Percentiles rank a stretch among this genome's conserved stretches.
Conservation (phyloP, 2,797 vertebrate species). For the Helicolenus hilgendorfi region DNA sequence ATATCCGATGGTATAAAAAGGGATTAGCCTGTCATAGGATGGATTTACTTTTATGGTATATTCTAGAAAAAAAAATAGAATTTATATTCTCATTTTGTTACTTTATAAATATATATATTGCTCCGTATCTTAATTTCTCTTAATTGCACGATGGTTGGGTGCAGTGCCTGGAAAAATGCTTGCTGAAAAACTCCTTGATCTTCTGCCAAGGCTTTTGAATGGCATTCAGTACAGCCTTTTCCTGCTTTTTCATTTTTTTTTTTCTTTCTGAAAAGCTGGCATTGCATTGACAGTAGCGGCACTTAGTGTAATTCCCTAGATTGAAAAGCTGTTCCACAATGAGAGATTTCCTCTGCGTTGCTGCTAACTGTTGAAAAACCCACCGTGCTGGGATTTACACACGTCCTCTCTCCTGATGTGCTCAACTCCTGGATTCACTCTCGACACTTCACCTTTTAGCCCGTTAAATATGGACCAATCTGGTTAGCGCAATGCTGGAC, state of each 20-base stretch:
- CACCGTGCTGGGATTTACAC: slow-evolving; percentile 52
- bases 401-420: slow-evolving; percentile 60
- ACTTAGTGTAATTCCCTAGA: slow-evolving; percentile 93
- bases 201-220: slow-evolving; percentile 84
- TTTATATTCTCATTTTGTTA: slow-evolving; percentile 58
- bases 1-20: slow-evolving; percentile 74
- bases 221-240: slow-evolving; percentile 74
- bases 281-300: slow-evolving; percentile 92
- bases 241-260: slow-evolving; percentile 52
- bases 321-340: slow-evolving; percentile 91
- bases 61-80: slow-evolving; percentile 30
- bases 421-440: slow-evolving; percentile 47
- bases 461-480: slow-evolving; percentile 57
- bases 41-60: slow-evolving; percentile 77
- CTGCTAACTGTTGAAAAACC: slow-evolving; percentile 60
- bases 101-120: slow-evolving; percentile 54
- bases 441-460: slow-evolving; percentile 49
- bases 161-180: slow-evolving; percentile 70
- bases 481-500: slow-evolving; percentile 47
- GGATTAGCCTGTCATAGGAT: slow-evolving; percentile 75
- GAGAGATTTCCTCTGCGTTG: slow-evolving; percentile 87
- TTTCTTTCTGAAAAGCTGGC: slow-evolving; percentile 85
- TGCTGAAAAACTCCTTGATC: slow-evolving; percentile 77
- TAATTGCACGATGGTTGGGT: slow-evolving; percentile 73
- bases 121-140: slow-evolving; percentile 76